A percentile compares a stretch with the other conserved stretches of the same genome.
phyloP scores from a whole-genome alignment of 2,888 invertebrate species.

The Nephrotoma flavescens region DNA sequence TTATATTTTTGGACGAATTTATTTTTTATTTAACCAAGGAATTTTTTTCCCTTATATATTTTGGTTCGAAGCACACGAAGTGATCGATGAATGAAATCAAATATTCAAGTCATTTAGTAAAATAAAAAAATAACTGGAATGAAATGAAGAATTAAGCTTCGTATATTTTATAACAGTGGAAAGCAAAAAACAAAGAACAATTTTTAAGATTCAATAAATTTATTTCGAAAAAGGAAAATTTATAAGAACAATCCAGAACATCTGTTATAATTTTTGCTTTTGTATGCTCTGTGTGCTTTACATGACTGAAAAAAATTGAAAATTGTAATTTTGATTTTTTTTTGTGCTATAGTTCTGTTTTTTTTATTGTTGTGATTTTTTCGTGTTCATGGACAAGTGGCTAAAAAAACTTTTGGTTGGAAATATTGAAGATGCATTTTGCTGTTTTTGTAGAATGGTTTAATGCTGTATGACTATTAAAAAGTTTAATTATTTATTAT shows the following conservation, averaged over 20 bases:
- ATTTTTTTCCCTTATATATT: background rate
- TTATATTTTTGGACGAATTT: background rate
- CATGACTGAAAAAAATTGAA: background rate
- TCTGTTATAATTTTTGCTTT: background rate
- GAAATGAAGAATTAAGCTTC: background rate
- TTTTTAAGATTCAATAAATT: constrained; percentile 1
- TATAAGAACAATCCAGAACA: constrained; percentile 1
- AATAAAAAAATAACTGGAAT: background rate
- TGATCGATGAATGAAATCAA: constrained; percentile 4
- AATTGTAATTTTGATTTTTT: background rate
- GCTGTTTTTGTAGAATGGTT: background rate
- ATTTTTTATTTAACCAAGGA: background rate
- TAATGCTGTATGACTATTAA: background rate
- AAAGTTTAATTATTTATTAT: background rate
- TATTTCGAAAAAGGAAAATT: background rate
- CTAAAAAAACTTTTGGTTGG: background rate
- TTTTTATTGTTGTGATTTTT: background rate
- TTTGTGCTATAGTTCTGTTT: background rate
- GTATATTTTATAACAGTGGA: background rate
- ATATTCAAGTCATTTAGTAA: constrained; percentile 4
- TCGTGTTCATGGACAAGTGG: background rate
- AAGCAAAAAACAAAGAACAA: background rate
- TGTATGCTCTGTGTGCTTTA: background rate
- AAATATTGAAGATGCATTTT: background rate
- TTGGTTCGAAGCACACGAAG: background rate